Conservation (phyloP, 2,113 vertebrate genomes). For the Nipponia nippon region DNA sequence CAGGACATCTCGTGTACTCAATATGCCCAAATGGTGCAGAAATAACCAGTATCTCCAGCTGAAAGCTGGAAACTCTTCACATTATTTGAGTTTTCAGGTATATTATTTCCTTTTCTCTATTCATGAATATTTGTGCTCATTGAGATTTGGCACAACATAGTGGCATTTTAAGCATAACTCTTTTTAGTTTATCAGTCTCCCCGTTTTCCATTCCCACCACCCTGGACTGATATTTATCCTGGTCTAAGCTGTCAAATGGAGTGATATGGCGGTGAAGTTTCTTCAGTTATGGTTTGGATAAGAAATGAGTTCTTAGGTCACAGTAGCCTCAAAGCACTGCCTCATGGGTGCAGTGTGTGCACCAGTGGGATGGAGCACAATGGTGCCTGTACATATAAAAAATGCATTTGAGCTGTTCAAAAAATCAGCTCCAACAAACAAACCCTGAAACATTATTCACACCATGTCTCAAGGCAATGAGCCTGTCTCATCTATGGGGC, state of each 20-base stretch:
- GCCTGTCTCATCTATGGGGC: neutral
- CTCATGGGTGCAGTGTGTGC: neutral
- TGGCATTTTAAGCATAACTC: neutral
- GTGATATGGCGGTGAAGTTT: neutral
- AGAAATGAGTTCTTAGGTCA: neutral
- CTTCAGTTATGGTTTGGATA: neutral
- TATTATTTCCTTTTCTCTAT: neutral
- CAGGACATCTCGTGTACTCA: neutral
- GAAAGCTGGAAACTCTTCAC: neutral
- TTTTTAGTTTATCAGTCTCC: neutral
- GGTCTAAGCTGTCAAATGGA: neutral
- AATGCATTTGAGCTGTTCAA: neutral
- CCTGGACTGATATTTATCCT: neutral
- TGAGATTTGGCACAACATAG: neutral
- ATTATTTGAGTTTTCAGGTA: neutral
- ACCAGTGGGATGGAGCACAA: neutral
- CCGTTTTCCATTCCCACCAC: neutral
- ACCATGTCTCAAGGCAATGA: neutral
- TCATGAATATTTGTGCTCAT: neutral
- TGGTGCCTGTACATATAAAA: rapidly evolving
- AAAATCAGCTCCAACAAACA: neutral
- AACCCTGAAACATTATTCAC: neutral
- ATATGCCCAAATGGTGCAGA: neutral
- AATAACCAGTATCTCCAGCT: neutral
- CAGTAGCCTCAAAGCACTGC: neutral